These are phyloP conservation scores for Erpobdella octoculata DNA, from an alignment of 2,888 invertebrate genomes.

Conservation along the genomic window DNA sequence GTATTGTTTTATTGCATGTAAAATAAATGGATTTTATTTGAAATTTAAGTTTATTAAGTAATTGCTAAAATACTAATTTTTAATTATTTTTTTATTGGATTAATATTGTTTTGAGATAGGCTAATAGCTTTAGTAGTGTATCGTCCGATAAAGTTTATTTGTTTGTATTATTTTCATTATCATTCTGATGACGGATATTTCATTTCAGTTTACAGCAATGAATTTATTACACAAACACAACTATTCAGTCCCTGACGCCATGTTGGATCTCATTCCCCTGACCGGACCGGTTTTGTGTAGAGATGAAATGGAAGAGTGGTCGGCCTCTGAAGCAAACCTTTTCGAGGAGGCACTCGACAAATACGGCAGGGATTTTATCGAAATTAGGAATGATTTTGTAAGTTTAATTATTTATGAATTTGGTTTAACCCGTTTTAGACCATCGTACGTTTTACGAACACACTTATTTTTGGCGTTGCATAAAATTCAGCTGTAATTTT, in stretches of 20 bases:
- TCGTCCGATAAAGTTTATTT: too few species aligned
- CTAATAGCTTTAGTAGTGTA: not conserved
- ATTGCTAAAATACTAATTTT: not conserved
- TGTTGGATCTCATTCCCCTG: conserved; percentile 84
- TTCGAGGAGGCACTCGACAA: conserved; percentile 92
- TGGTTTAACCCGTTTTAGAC: too few species aligned
- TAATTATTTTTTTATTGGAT: not conserved
- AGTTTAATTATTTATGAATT: too few species aligned
- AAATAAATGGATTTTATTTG: not conserved
- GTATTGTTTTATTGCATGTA: not conserved
- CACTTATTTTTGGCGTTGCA: too few species aligned
- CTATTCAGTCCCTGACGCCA: conserved; percentile 82
- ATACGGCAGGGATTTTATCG: conserved; percentile 90
- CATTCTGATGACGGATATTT: not conserved
- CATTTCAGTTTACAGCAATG: conserved; percentile 88
- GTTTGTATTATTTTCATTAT: not conserved
- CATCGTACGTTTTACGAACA: too few species aligned
- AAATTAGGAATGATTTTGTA: conserved; percentile 94
- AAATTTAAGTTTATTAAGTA: too few species aligned
- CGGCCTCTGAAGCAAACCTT: conserved; percentile 93
- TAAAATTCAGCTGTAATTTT: too few species aligned
- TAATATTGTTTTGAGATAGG: not conserved
- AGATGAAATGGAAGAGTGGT: conserved; percentile 99
- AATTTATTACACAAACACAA: conserved; percentile 84
- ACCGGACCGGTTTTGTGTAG: conserved; percentile 83